A percentile compares a stretch with the other conserved stretches of the same genome.
These are phyloP conservation scores for Drosophila fungiperda DNA, from an alignment of 2,888 invertebrate genomes.

Conservation along the genomic window DNA sequence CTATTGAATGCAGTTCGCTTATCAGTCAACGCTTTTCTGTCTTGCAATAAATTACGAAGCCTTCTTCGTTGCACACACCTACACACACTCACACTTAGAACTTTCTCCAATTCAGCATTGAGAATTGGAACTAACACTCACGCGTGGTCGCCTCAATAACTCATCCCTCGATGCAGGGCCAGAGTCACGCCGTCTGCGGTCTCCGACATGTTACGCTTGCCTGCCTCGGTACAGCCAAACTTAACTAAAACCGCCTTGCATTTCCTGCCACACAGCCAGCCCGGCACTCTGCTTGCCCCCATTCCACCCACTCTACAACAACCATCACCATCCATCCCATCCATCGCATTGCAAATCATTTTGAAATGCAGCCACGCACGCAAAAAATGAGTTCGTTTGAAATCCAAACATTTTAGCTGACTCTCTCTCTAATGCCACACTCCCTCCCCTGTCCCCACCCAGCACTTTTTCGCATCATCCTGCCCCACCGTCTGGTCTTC, in stretches of 20 bases:
- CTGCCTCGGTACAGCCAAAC: conserved; percentile 54
- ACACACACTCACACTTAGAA: conserved; percentile 15
- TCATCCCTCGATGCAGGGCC: conserved; percentile 54
- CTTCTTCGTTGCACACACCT: conserved; percentile 25
- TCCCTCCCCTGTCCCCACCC: neutral
- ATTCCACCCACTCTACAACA: conserved; percentile 25
- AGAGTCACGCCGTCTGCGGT: conserved; percentile 76
- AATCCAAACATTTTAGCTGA: conserved; percentile 74
- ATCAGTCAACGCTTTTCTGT: conserved; percentile 68
- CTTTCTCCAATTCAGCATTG: conserved; percentile 9
- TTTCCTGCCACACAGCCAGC: conserved; percentile 56
- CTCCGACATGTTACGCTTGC: conserved; percentile 70
- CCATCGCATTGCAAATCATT: conserved; percentile 71
- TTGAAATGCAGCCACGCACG: conserved; percentile 78
- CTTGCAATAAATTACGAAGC: conserved; percentile 70
- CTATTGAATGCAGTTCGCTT: conserved; percentile 36
- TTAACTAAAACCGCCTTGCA: conserved; percentile 63
- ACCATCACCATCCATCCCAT: conserved; percentile 13
- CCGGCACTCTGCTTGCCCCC: conserved; percentile 3
- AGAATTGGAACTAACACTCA: conserved; percentile 47
- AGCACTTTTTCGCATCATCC: neutral
- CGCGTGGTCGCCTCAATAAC: conserved; percentile 70
- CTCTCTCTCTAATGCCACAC: conserved; percentile 21
- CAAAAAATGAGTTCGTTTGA: conserved; percentile 79
- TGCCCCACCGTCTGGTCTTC: neutral